Evolutionary conservation across 2,797 vertebrate genomes (phyloP).

Genomic region (Chaetodon trifasciatus): DNA sequence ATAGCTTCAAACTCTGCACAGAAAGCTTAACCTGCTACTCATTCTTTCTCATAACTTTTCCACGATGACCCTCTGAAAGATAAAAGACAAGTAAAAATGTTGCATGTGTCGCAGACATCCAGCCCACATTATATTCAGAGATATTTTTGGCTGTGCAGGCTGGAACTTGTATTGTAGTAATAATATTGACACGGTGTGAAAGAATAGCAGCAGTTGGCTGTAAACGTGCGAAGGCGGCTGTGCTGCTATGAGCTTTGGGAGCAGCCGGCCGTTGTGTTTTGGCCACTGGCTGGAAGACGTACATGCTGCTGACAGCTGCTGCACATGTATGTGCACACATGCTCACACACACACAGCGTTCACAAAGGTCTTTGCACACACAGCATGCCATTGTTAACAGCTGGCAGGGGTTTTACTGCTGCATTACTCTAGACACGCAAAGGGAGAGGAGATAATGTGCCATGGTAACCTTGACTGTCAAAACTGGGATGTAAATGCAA

Average conservation of each 20-base stretch:
- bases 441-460: slow-evolving; percentile 60
- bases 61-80: too few relatives aligned
- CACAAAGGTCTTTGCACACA: slow-evolving; percentile 63
- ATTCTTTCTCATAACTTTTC: too few relatives aligned
- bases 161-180: slow-evolving; percentile 5
- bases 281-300: slow-evolving; percentile 43
- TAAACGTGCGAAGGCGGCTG: slow-evolving; percentile 38
- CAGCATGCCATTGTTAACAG: slow-evolving; percentile 81
- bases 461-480: slow-evolving; percentile 66
- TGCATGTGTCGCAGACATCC: too few relatives aligned
- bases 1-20: too few relatives aligned
- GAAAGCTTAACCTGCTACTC: too few relatives aligned
- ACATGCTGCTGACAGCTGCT: slow-evolving; percentile 70
- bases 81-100: too few relatives aligned
- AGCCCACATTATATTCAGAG: not conserved
- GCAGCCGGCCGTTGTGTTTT: slow-evolving; percentile 56
- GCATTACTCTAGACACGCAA: slow-evolving; percentile 71
- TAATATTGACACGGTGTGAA: slow-evolving; percentile 23
- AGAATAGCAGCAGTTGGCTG: slow-evolving; percentile 43
- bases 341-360: slow-evolving; percentile 34
- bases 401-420: slow-evolving; percentile 77
- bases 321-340: slow-evolving; percentile 53
- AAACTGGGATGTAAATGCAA: slow-evolving; percentile 61
- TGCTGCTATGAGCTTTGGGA: slow-evolving; percentile 46
- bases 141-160: slow-evolving; percentile 30